Base-by-base conservation (phyloP, 2,113 vertebrate species). In the Edolisoma coerulescens region DNA sequence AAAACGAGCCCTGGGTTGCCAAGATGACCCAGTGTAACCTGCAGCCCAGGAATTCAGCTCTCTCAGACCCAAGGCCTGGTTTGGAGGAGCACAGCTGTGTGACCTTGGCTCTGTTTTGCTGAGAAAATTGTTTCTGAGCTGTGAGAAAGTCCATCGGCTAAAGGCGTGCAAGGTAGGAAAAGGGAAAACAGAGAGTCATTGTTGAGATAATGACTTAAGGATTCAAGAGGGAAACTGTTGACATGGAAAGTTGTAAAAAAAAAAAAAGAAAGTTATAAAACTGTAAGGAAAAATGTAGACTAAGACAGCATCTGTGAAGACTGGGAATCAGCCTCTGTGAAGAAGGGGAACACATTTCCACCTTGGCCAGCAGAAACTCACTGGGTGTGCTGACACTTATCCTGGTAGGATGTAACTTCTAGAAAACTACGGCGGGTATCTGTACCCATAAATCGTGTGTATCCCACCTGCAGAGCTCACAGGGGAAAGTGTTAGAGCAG, bases 41-140 rank as follows among this genome's bases (percentile, higher is more conserved):
- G 8, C 49, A 79, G 75, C 26, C 67, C 78, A 79, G 90, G 53
- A 87, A 57, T 22, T 88, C 19, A 17, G 44, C 42, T 21, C 20
- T 37, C 37, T 37, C 47, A 54, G 92, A 75, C 65, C 74, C 59
- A 27, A n/a, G 64, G 60, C 81, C 41, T 67, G 82, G n/a, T 49
- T 65, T 71, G 63, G 95, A 70, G 88, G 63, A 83, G 92, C 85
- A 35, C 94, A 97, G 92, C 95, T 96, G 96, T 13, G 85, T 83
- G 85, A 92, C 83, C 94, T 95, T 93, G 95, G 96, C 92, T 86
- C 37, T 6, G 53, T 27, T 93, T 70, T 88, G 88, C 82, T 93
- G 92, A 94, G 95, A 94, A 97, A 93, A 80, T 73, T 30, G 75
- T 60, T 95, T 64, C 75, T 50, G 90, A 88, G 90, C 94, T 93